These are phyloP conservation scores for Sebastes steindachneri DNA, from an alignment of 2,797 vertebrate genomes.

Conservation along the genomic window DNA sequence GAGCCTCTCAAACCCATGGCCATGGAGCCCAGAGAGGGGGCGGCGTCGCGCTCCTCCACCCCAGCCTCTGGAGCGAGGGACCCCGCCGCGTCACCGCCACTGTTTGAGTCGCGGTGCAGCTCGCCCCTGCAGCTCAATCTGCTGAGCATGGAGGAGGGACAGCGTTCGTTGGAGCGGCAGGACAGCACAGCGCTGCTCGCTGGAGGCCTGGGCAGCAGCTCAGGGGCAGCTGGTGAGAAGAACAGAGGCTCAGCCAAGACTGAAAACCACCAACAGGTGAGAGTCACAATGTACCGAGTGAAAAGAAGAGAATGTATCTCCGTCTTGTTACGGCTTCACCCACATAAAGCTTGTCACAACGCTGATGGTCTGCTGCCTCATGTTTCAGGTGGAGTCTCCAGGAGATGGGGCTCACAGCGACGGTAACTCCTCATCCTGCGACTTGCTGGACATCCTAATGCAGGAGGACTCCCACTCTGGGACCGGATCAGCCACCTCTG, in stretches of 20 bases:
- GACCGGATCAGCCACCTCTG: conserved; percentile 88
- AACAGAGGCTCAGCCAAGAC: conserved; percentile 26
- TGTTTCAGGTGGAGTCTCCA: conserved; percentile 61
- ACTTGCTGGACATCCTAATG: conserved; percentile 89
- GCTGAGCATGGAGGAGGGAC: conserved; percentile 92
- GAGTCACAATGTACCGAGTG: conserved; percentile 3
- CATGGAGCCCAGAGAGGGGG: conserved; percentile 72
- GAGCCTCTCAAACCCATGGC: conserved; percentile 71
- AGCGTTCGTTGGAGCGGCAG: conserved; percentile 81
- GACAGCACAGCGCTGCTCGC: conserved; percentile 59
- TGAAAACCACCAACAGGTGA: conserved; percentile 81
- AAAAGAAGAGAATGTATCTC: not conserved
- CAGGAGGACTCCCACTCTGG: conserved; percentile 89
- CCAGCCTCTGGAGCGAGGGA: conserved; percentile 77
- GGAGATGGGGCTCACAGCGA: conserved; percentile 84
- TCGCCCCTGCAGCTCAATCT: conserved; percentile 94
- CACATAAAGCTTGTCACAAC: not conserved
- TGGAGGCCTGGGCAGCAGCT: conserved; percentile 36
- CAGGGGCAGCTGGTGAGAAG: conserved; percentile 41
- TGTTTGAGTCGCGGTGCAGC: conserved; percentile 94
- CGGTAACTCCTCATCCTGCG: conserved; percentile 87
- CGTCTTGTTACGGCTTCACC: not conserved
- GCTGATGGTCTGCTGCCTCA: not conserved
- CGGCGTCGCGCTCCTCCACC: conserved; percentile 79
- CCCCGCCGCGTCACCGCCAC: conserved; percentile 80